Evolutionary conservation across 2,888 invertebrate genomes (phyloP), one percentile per base, ranked within the genome.

Genomic region (Argynnis bischoffii): DNA sequence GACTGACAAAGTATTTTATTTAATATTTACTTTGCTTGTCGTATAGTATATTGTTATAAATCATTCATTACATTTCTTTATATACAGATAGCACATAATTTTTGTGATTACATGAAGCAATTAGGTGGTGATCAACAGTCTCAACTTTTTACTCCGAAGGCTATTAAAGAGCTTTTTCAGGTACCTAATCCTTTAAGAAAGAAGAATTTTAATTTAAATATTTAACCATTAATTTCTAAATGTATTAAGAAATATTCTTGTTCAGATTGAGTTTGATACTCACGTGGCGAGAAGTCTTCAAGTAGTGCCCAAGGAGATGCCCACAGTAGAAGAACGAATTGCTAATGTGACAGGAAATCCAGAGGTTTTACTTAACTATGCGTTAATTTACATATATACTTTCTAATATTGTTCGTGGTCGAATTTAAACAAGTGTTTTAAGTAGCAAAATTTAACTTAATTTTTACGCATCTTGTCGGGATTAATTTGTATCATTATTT

Each of bases 231-330:
- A 16, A n/a, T 51, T 3, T 41, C 35, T 41, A 3, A 16, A 51
- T 6, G 4, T 51, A 18, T 16, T 16, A 15, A 51, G 15, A 15
- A 1, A 13, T 16, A 54, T 51, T 51, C 59, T 46, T 26, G 31
- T 64, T n/a, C 21, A 94, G 92, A 93, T 94, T 64, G 94, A 94
- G 66, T 94, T 94, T 75, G 90, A 94, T 71, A 93, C 92, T 6
- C 94, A 94, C 71, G 93, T 93, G 1, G 90, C 94, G 0, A 89
- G 87, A 63, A 92, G 94, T 70, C 82, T 95, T 35, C 84, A 88
- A 81, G 90, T 95, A 1, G 80, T 91, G 47, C 82, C 94, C 3
- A 93, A 92, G 76, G 94, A 95, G 80, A 81, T 95, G 79, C 94
- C 94, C 0, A 89, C 93, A 51, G 91, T 95, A 15, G 92, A 94